These are phyloP conservation scores for Nannoperca australis DNA, from an alignment of 2,797 vertebrate genomes.

Conservation along the genomic window DNA sequence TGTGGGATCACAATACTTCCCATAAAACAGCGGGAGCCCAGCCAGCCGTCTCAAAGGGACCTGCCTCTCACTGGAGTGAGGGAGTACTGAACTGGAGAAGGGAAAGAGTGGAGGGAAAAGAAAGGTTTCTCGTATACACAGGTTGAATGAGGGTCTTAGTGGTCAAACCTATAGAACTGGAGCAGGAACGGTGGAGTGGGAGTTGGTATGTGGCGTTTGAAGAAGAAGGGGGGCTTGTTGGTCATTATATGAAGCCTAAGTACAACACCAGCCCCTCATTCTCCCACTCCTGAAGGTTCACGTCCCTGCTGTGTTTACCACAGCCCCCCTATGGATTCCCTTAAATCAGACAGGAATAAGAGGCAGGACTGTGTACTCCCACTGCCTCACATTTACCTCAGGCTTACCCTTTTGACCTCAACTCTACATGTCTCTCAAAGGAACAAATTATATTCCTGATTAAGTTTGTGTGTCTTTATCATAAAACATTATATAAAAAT, in stretches of 20 bases:
- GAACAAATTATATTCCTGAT: slow-evolving; percentile 70
- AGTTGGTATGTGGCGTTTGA: slow-evolving; percentile 69
- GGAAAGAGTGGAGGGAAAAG: slow-evolving; percentile 54
- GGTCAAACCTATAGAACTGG: slow-evolving; percentile 77
- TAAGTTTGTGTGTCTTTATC: slow-evolving; percentile 57
- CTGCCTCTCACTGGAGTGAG: slow-evolving; percentile 69
- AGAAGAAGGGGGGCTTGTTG: slow-evolving; percentile 62
- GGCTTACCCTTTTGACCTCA: slow-evolving; percentile 82
- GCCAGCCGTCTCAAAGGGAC: slow-evolving; percentile 72
- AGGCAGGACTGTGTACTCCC: slow-evolving; percentile 71
- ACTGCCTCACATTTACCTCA: slow-evolving; percentile 81
- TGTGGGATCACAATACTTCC: slow-evolving; percentile 81
- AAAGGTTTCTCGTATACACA: slow-evolving; percentile 71
- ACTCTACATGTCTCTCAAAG: slow-evolving; percentile 61
- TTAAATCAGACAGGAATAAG: slow-evolving; percentile 79
- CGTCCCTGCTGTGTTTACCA: slow-evolving; percentile 80
- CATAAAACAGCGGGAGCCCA: slow-evolving; percentile 80
- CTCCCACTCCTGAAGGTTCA: slow-evolving; percentile 71
- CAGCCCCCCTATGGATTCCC: slow-evolving; percentile 77
- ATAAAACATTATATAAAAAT: slow-evolving; percentile 52
- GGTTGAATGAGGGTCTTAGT: slow-evolving; percentile 79
- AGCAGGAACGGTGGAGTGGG: slow-evolving; percentile 66
- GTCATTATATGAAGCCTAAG: slow-evolving; percentile 78
- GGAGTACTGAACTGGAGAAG: slow-evolving; percentile 67
- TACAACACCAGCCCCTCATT: slow-evolving; percentile 74